Conservation (phyloP, 30 jellyfish, hydroid and myxozoan genomes). For the Turritopsis rubra region DNA sequence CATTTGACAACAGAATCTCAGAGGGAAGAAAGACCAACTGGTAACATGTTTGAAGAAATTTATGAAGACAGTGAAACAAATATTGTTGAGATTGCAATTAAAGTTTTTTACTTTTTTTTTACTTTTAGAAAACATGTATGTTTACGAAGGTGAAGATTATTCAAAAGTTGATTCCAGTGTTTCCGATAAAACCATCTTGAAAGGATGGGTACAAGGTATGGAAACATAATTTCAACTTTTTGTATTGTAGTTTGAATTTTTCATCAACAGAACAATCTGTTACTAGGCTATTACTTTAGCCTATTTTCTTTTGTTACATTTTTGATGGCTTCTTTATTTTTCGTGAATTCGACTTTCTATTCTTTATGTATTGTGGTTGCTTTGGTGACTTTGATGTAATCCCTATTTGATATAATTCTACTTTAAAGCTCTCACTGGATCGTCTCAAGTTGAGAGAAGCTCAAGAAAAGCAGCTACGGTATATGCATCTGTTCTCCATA, state of each 20-base stretch:
- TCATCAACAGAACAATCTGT: no score
- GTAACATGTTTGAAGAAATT: no score
- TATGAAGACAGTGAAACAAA: no score
- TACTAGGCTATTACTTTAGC: no score
- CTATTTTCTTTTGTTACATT: not conserved
- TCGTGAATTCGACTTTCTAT: no score
- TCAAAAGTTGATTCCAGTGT: slow-evolving; percentile 53
- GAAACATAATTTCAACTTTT: not conserved
- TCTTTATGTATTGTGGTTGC: no score
- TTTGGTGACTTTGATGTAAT: no score
- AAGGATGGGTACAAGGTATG: slow-evolving; percentile 43
- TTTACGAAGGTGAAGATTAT: slow-evolving; percentile 74
- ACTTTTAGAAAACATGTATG: slow-evolving; percentile 57
- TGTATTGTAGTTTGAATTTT: no score
- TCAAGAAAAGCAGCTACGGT: not conserved
- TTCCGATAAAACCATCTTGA: slow-evolving; percentile 51
- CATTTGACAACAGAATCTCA: not conserved
- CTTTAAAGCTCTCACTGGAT: not conserved
- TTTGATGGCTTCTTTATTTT: not conserved
- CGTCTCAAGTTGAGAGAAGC: not conserved
- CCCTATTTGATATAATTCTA: not conserved
- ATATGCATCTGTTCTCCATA: not conserved
- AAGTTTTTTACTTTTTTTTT: no score
- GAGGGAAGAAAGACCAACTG: not conserved
- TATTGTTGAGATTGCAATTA: no score